These are phyloP conservation scores for Chaetodon trifasciatus DNA, from an alignment of 2,797 vertebrate species.

Conservation along the genomic window DNA sequence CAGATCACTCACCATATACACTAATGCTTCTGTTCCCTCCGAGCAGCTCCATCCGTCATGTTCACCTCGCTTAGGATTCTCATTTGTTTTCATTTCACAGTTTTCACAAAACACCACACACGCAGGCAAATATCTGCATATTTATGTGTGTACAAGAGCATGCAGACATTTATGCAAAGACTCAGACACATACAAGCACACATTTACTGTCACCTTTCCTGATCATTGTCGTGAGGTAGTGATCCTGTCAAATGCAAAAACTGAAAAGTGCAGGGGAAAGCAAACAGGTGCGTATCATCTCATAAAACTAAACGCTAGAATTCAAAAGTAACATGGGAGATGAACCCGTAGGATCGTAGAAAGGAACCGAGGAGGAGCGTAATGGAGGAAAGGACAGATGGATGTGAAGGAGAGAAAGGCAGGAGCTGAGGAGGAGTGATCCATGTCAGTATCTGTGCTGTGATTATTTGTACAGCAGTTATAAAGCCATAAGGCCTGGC, in stretches of 20 bases:
- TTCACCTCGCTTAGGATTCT: conserved; percentile 67
- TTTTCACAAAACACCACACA: conserved; percentile 32
- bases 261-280: neutral
- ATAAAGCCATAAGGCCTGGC: conserved; percentile 78
- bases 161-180: neutral
- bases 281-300: conserved; percentile 13
- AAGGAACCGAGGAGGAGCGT: neutral
- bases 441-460: conserved; percentile 75
- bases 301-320: neutral
- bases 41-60: conserved; percentile 73
- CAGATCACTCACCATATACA: conserved; percentile 66
- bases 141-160: neutral
- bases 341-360: neutral
- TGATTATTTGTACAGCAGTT: conserved; percentile 84
- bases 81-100: conserved; percentile 75
- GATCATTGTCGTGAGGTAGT: neutral
- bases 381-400: neutral
- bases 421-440: conserved; percentile 50
- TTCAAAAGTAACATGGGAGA: neutral
- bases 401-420: neutral
- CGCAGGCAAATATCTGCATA: neutral
- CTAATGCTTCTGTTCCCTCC: conserved; percentile 76
- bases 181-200: neutral
- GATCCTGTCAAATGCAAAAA: neutral
- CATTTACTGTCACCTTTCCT: neutral